These are phyloP conservation scores for Alaudala cheleensis DNA, from an alignment of 2,113 vertebrate genomes.

Conservation along the genomic window DNA sequence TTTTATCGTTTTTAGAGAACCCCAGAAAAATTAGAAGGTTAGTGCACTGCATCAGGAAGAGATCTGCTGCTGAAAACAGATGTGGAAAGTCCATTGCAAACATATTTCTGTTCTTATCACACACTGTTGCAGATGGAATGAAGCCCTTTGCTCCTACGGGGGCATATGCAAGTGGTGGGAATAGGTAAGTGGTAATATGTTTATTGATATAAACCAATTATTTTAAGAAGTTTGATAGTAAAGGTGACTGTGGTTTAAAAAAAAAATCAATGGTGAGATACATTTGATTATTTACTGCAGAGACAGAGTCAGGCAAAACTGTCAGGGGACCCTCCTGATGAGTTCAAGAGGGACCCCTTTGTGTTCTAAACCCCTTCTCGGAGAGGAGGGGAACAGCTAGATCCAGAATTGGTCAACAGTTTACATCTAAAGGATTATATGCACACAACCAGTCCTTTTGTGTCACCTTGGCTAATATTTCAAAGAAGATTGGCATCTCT, in stretches of 20 bases:
- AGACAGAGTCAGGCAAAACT: background rate
- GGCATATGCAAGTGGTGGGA: background rate
- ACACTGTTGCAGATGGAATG: background rate
- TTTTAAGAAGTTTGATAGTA: background rate
- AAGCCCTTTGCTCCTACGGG: background rate
- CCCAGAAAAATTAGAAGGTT: background rate
- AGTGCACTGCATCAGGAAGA: background rate
- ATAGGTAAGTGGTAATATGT: background rate
- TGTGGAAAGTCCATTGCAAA: background rate
- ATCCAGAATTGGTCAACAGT: background rate
- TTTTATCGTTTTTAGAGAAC: background rate
- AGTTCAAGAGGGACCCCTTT: background rate
- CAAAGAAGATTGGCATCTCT: background rate
- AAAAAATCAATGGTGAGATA: rapidly evolving
- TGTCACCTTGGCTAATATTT: background rate
- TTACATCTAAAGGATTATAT: background rate
- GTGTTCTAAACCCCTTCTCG: background rate
- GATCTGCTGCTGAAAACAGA: background rate
- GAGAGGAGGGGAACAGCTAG: background rate
- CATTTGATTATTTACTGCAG: background rate
- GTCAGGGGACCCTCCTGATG: background rate
- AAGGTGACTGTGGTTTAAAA: background rate
- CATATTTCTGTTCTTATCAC: background rate
- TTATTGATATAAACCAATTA: background rate
- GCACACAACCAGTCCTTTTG: background rate